A percentile compares a stretch with the other conserved stretches of the same genome.
Conservation (phyloP, 37 sponge, comb jelly and placozoan species). For the Amphimedon queenslandica region DNA sequence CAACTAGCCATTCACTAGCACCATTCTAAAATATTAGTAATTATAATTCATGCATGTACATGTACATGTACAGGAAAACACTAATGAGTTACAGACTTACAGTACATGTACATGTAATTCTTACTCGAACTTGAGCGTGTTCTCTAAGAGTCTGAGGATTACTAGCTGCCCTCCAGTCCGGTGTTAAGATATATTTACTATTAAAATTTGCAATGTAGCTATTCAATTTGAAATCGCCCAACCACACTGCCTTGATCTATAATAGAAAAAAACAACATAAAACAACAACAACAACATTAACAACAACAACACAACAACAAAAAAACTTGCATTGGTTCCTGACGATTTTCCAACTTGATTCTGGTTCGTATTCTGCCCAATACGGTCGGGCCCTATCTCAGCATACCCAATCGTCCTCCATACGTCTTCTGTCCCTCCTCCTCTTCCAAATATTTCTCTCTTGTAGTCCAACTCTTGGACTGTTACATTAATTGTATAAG, state of each 20-base stretch:
- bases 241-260: slow-evolving; percentile 70
- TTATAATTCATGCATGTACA: background rate
- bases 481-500: slow-evolving; percentile 61
- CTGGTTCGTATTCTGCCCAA: slow-evolving; percentile 46
- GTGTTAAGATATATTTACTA: slow-evolving; percentile 59
- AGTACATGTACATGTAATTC: background rate
- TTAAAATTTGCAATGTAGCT: slow-evolving; percentile 26
- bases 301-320: background rate
- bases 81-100: background rate
- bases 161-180: slow-evolving; percentile 39
- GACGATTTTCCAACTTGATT: slow-evolving; percentile 21
- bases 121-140: slow-evolving; percentile 35
- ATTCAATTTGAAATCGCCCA: slow-evolving; percentile 64
- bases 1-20: slow-evolving; percentile 56
- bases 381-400: slow-evolving; percentile 53
- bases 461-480: slow-evolving; percentile 62
- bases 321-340: slow-evolving; percentile 37
- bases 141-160: slow-evolving; percentile 1
- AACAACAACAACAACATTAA: background rate
- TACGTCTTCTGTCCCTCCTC: slow-evolving; percentile 5
- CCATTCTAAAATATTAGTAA: slow-evolving; percentile 45
- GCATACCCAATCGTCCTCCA: slow-evolving; percentile 68
- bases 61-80: background rate
- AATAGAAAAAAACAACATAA: background rate
- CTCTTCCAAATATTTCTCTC: background rate